These are phyloP conservation scores for Temnothorax longispinosus DNA, from an alignment of 1,140 invertebrate species.

Conservation along the genomic window DNA sequence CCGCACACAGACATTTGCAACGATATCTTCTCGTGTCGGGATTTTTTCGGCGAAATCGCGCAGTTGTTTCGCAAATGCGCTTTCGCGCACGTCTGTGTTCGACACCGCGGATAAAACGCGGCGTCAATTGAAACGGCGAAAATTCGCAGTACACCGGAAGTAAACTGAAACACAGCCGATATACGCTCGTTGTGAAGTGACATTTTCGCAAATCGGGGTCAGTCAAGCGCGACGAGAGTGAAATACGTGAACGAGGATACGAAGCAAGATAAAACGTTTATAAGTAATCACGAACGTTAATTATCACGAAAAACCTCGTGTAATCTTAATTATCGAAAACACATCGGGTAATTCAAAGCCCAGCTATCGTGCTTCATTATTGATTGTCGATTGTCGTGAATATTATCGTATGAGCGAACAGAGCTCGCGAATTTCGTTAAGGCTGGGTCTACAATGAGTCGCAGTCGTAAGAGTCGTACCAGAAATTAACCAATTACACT, in stretches of 20 bases:
- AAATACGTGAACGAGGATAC: not conserved
- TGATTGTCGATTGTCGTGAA: not conserved
- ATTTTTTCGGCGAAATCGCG: slow-evolving; percentile 19
- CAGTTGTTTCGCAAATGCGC: not conserved
- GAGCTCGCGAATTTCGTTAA: slow-evolving; percentile 22
- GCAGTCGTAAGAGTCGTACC: no score
- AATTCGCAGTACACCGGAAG: not conserved
- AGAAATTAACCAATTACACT: no score
- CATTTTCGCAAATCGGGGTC: slow-evolving; percentile 16
- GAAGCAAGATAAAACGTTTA: slow-evolving; percentile 17
- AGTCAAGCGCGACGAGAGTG: not conserved
- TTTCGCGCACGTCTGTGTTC: not conserved
- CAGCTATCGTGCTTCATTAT: not conserved
- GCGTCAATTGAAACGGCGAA: not conserved
- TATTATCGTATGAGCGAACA: not conserved
- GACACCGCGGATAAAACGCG: slow-evolving; percentile 21
- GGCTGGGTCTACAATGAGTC: no score
- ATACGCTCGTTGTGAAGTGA: not conserved
- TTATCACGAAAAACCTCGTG: not conserved
- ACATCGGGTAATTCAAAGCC: not conserved
- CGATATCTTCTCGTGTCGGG: not conserved
- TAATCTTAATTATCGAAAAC: slow-evolving; percentile 11
- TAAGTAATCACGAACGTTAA: not conserved
- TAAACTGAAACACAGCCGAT: slow-evolving; percentile 4
- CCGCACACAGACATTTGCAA: not conserved